Evolutionary conservation across 2,888 invertebrate species (phyloP), one percentile per base, ranked within the genome.

Genomic region (Drosophila kambysellisi): DNA sequence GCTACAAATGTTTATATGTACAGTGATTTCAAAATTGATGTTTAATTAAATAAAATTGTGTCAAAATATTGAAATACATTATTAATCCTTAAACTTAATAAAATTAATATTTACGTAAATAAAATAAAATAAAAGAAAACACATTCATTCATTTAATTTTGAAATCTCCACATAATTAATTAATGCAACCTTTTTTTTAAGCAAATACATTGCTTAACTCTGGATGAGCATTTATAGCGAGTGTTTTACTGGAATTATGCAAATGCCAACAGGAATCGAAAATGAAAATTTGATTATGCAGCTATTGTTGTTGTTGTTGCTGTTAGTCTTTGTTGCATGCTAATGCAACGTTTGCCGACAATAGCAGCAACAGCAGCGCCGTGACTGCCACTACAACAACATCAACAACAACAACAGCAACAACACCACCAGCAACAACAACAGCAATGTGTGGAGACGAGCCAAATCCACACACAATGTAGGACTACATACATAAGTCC

Each of bases 261-360:
- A 83, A 81, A 83, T 81, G 74, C 41, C 69, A 43, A 59, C 71
- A 70, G 67, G 70, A 72, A 67, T 48, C 65, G 61, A 70, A 77
- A 74, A 63, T 71, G 74, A 74, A 81, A 82, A 81, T 81, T 82
- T 83, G 78, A 83, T 82, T 81, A 79, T 81, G 76, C 64, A 66
- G 48, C 54, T 65, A 7, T 58, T 50, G 50, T 43, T 51, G 61
- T 20, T 35, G 56, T 61, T 53, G 20, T 29, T 66, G 35, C 41
- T 33, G 51, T 68, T 30, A 46, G 46, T 25, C 25, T 66, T 39
- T 74, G 68, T 80, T 69, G 52, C 74, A 81, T 80, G 80, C 65
- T 80, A 76, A 69, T 81, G 81, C 81, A 63, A 70, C 70, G 57
- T 70, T 76, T 74, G 72, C 83, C 83, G 81, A 80, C 81, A 81